Percentiles rank a stretch among this genome's conserved stretches.
These are phyloP conservation scores for Triplophysa siluroides DNA, from an alignment of 2,113 vertebrate species.

Conservation along the genomic window DNA sequence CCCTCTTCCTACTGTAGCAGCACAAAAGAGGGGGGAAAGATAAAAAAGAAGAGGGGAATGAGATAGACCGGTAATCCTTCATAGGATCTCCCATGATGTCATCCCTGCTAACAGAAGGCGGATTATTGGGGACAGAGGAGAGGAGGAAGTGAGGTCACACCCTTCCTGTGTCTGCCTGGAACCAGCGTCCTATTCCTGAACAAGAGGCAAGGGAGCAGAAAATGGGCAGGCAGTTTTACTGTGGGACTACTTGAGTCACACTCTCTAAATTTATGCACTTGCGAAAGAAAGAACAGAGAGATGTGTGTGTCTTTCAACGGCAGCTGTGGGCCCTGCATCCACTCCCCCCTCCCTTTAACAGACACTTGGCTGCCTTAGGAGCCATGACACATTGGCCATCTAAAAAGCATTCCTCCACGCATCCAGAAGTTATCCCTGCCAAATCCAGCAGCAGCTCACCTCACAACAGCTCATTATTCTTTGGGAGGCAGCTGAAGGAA, in stretches of 20 bases:
- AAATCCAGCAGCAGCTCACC: slow-evolving; percentile 55
- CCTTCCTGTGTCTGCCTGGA: slow-evolving; percentile 56
- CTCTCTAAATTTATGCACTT: slow-evolving; percentile 56
- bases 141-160: slow-evolving; percentile 51
- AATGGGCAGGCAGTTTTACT: slow-evolving; percentile 49
- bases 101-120: slow-evolving; percentile 43
- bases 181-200: slow-evolving; percentile 46
- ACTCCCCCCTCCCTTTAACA: slow-evolving; percentile 32
- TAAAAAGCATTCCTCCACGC: slow-evolving; percentile 58
- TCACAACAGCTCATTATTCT: slow-evolving; percentile 60
- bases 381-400: slow-evolving; percentile 50
- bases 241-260: slow-evolving; percentile 59
- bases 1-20: slow-evolving; percentile 2
- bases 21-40: slow-evolving; percentile 53
- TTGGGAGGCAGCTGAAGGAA: slow-evolving; percentile 54
- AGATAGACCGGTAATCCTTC: slow-evolving; percentile 58
- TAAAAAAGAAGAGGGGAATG: slow-evolving; percentile 54
- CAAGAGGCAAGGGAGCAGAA: slow-evolving; percentile 31
- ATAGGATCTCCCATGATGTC: slow-evolving; percentile 51
- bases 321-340: slow-evolving; percentile 63
- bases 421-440: slow-evolving; percentile 53
- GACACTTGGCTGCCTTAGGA: slow-evolving; percentile 50
- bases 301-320: slow-evolving; percentile 60
- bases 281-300: slow-evolving; percentile 67
- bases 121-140: slow-evolving; percentile 42